A percentile compares a stretch with the other conserved stretches of the same genome.
These are phyloP conservation scores for Hypercompe scribonia DNA, from an alignment of 2,888 invertebrate species.

Conservation along the genomic window DNA sequence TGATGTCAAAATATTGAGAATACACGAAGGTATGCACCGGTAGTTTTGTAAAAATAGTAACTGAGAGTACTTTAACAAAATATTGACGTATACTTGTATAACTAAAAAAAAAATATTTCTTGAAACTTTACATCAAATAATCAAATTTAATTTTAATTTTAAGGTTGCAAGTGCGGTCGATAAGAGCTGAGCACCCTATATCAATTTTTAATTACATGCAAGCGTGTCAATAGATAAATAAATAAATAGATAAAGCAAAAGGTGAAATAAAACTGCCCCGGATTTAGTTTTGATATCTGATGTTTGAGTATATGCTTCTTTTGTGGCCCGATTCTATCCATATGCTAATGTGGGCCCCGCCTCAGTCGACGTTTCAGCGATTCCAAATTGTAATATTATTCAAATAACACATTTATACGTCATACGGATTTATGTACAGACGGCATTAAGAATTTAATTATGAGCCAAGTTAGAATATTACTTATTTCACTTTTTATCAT, in stretches of 20 bases:
- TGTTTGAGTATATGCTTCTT: constrained; percentile 16
- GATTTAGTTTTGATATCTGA: background rate
- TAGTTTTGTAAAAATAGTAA: too few species aligned
- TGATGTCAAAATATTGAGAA: too few species aligned
- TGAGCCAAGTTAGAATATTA: constrained; percentile 49
- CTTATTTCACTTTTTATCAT: constrained; percentile 47
- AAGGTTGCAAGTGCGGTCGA: too few species aligned
- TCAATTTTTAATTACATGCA: background rate
- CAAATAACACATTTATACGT: constrained; percentile 70
- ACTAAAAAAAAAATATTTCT: too few species aligned
- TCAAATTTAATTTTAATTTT: too few species aligned
- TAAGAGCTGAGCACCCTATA: too few species aligned
- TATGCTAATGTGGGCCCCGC: constrained; percentile 66
- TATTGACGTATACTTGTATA: too few species aligned
- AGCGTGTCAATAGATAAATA: background rate
- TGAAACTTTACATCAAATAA: too few species aligned
- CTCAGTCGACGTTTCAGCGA: constrained; percentile 59
- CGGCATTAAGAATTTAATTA: constrained; percentile 64
- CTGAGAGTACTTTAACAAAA: too few species aligned
- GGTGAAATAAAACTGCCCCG: background rate
- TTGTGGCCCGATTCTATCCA: constrained; percentile 37
- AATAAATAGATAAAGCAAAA: too few species aligned
- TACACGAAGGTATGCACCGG: too few species aligned
- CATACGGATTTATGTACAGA: constrained; percentile 64
- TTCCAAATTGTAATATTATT: constrained; percentile 74